Conservation (phyloP, 1,140 invertebrate genomes). For the Centruroides sculpturatus region DNA sequence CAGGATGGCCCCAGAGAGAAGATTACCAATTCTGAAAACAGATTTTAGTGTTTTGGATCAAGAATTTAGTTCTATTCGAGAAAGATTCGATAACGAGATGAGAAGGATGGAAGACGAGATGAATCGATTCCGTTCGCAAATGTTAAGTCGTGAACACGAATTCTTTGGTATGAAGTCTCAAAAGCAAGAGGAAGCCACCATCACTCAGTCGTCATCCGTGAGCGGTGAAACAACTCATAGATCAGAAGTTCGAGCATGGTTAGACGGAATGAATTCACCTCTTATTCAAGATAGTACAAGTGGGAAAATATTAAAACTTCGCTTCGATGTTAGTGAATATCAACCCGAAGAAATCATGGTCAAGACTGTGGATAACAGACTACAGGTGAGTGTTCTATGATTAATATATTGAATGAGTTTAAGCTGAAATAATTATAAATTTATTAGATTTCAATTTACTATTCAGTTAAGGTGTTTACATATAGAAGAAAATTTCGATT, state of each 20-base stretch:
- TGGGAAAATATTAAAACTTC: slow-evolving; percentile 66
- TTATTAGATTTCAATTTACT: too few species aligned
- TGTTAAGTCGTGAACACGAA: slow-evolving; percentile 70
- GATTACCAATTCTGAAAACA: slow-evolving; percentile 69
- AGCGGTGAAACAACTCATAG: slow-evolving; percentile 19
- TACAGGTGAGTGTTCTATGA: slow-evolving; percentile 51
- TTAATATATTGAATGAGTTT: too few species aligned
- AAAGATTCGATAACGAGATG: slow-evolving; percentile 93
- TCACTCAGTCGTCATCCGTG: neutral
- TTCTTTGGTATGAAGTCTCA: slow-evolving; percentile 25
- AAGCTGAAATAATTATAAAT: too few species aligned
- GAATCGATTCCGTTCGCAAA: slow-evolving; percentile 82
- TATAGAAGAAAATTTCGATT: too few species aligned
- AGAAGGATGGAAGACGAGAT: slow-evolving; percentile 96
- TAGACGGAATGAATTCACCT: slow-evolving; percentile 71
- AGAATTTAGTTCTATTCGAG: slow-evolving; percentile 89
- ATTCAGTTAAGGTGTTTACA: too few species aligned
- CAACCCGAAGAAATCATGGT: slow-evolving; percentile 90
- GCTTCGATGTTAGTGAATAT: slow-evolving; percentile 90
- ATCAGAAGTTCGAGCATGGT: slow-evolving; percentile 39
- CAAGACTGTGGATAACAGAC: slow-evolving; percentile 89
- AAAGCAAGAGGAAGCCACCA: slow-evolving; percentile 22
- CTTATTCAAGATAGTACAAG: slow-evolving; percentile 76
- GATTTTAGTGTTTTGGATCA: slow-evolving; percentile 91
- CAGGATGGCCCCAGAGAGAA: slow-evolving; percentile 23